phyloP scores from a whole-genome alignment of 2,797 vertebrate genomes.

The Pseudochaenichthys georgianus region DNA sequence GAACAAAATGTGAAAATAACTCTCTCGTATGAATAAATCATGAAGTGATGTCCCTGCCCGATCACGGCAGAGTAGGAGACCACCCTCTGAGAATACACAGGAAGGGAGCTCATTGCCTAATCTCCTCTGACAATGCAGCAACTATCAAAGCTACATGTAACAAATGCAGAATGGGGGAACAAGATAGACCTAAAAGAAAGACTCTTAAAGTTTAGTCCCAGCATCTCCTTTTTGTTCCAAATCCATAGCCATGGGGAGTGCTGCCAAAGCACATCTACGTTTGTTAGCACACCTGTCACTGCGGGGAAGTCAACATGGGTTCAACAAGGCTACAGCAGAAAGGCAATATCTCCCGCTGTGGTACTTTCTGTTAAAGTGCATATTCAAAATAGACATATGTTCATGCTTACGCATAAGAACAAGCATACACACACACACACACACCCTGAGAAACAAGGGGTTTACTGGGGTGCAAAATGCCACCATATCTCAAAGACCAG shows the following conservation, averaged over 20 bases:
- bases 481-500: neutral
- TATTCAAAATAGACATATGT: constrained; percentile 37
- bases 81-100: constrained; percentile 54
- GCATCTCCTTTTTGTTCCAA: constrained; percentile 11
- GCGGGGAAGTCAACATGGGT: constrained; percentile 24
- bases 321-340: constrained; percentile 7
- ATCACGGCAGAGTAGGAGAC: constrained; percentile 36
- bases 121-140: constrained; percentile 49
- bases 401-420: constrained; percentile 24
- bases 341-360: constrained; percentile 20
- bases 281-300: constrained; percentile 42
- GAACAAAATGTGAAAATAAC: constrained; percentile 46
- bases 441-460: constrained; percentile 2
- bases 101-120: constrained; percentile 50
- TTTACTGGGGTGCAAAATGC: constrained; percentile 21
- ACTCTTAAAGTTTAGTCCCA: constrained; percentile 12
- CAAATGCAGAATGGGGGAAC: constrained; percentile 34
- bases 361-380: constrained; percentile 22
- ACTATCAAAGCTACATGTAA: constrained; percentile 38
- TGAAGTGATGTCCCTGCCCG: constrained; percentile 33
- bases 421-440: neutral
- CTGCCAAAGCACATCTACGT: constrained; percentile 20
- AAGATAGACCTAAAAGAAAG: constrained; percentile 15
- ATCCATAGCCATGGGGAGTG: constrained; percentile 1
- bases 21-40: constrained; percentile 71